phyloP scores from a whole-genome alignment of 2,113 vertebrate genomes.

The Garra rufa region DNA sequence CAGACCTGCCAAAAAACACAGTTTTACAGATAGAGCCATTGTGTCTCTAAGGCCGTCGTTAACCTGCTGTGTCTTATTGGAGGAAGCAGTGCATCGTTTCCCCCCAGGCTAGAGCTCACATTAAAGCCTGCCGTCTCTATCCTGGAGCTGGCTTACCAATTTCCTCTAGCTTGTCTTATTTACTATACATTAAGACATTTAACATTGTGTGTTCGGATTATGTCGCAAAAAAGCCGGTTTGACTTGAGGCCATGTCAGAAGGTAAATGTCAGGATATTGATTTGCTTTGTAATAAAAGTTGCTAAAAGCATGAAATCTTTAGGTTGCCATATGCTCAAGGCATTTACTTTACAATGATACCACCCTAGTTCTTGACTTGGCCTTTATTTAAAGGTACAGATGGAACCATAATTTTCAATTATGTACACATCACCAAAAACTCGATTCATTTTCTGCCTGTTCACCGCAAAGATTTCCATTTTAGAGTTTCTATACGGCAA shows the following conservation, averaged over 20 bases:
- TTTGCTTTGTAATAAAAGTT: not conserved
- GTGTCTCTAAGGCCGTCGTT: not conserved
- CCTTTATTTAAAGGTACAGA: not conserved
- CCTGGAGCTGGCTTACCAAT: not conserved
- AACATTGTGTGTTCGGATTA: slow-evolving; percentile 3
- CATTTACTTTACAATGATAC: not conserved
- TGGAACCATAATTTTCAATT: too few relatives aligned
- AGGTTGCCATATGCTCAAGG: not conserved
- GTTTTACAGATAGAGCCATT: not conserved
- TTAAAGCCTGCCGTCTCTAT: not conserved
- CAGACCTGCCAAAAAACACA: not conserved
- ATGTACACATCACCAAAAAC: not conserved
- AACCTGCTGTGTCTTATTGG: not conserved
- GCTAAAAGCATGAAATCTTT: not conserved
- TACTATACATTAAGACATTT: slow-evolving; percentile 12
- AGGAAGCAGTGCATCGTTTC: not conserved
- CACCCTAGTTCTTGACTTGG: not conserved
- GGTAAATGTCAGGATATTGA: slow-evolving; percentile 32
- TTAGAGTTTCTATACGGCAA: too few relatives aligned
- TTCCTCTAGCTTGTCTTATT: not conserved
- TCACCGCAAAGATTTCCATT: too few relatives aligned
- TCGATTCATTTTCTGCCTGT: too few relatives aligned
- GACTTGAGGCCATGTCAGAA: not conserved
- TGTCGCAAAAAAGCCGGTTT: not conserved
- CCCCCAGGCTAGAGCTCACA: not conserved